Base-by-base conservation (phyloP, 1,140 invertebrate genomes). In the Apocrypta bakeri region DNA sequence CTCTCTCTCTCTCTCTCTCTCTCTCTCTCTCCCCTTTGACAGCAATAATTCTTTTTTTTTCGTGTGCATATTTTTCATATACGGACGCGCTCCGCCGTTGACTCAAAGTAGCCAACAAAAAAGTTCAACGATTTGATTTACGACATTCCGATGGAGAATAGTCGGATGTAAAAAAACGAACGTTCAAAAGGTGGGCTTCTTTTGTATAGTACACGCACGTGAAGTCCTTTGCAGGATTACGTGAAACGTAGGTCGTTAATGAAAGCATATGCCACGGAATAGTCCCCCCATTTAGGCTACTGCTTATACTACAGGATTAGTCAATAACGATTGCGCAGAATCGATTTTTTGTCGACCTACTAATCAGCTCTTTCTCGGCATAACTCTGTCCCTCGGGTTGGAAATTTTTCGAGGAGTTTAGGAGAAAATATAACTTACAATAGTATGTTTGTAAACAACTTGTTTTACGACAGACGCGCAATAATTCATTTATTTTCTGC, bases 311-410 rank as follows among this genome's bases (percentile, higher is more conserved):
- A 40, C 42, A 17, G 64, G 27, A 66, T 64, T 25, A 79, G 25
- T 73, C 64, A 61, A 69, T 56, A 48, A 48, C 71, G 78, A 78
- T 78, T 64, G 61, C 27, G 24, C 66, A 27, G 66, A 69, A 71
- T 71, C 68, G 68, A 71, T 71, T 71, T 71, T 71, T 71, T 71
- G 68, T 37, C 31, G 68, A 33, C 68, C 64, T 66, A 66, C 27
- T 66, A 66, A 56, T 56, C 48, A 56, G 48, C 48, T 56, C 48
- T n/a, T 56, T 56, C 48, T 56, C 14, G 42, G 42, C 42, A 48
- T 48, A 48, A 17, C 42, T 17, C 42, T 48, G 42, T 4, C 42
- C 2, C 12, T 56, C 48, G 48, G 48, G 21, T 21, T 56, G 48
- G 4, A 56, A 56, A 6, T 56, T 56, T 56, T n/a, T 56, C 48